These are phyloP conservation scores for Cichlasoma orientale DNA, from an alignment of 2,797 vertebrate genomes.

Conservation along the genomic window DNA sequence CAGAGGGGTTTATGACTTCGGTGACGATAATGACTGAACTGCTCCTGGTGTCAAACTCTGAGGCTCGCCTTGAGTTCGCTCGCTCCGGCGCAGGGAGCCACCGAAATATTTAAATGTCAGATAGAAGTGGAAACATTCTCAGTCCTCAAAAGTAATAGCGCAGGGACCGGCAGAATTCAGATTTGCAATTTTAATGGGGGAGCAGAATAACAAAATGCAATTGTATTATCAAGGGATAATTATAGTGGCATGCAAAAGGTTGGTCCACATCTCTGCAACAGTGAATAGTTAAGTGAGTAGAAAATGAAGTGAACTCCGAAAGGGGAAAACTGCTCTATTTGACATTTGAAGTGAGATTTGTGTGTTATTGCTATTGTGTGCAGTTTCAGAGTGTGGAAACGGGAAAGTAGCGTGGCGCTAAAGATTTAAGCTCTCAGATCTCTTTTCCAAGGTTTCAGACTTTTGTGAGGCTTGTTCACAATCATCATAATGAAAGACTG, in stretches of 20 bases:
- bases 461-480: neutral
- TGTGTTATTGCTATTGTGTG: neutral
- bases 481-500: neutral
- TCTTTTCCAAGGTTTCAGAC: neutral
- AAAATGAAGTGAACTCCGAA: neutral
- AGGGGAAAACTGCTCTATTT: neutral
- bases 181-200: conserved; percentile 21
- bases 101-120: conserved; percentile 67
- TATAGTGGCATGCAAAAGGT: conserved; percentile 2
- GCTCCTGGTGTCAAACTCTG: conserved; percentile 34
- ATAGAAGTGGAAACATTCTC: conserved; percentile 30
- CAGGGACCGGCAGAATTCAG: conserved; percentile 9
- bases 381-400: neutral
- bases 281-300: conserved; percentile 3
- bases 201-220: conserved; percentile 22
- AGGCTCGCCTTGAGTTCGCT: conserved; percentile 35
- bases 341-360: neutral
- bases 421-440: too few species aligned
- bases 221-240: conserved; percentile 23
- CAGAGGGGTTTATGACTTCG: conserved; percentile 38
- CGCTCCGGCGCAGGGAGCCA: conserved; percentile 26
- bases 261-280: neutral
- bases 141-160: conserved; percentile 31
- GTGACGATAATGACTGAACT: conserved; percentile 35
- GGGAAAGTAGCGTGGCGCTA: too few species aligned